These are phyloP conservation scores for Amphimedon queenslandica DNA, from an alignment of 37 sponge, comb jelly and placozoan species.

Conservation along the genomic window DNA sequence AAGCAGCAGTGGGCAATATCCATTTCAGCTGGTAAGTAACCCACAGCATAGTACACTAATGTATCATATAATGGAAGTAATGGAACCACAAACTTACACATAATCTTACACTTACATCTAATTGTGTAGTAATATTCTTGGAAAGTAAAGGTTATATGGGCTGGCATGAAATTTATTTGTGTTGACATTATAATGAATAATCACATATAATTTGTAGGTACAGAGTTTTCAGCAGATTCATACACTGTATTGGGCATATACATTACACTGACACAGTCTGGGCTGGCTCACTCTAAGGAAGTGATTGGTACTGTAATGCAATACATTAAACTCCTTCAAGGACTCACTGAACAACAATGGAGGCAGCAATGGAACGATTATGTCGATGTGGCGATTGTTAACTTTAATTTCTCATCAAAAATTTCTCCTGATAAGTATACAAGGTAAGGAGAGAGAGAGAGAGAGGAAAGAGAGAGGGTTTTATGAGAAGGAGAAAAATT, in stretches of 20 bases:
- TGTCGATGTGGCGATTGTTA: background rate
- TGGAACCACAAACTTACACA: too few species aligned
- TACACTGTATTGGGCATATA: constrained; percentile 24
- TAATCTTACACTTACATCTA: too few species aligned
- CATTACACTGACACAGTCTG: constrained; percentile 32
- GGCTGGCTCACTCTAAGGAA: constrained; percentile 21
- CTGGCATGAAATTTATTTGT: too few species aligned
- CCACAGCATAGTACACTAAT: too few species aligned
- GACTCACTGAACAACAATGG: background rate
- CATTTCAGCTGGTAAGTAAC: constrained; percentile 19
- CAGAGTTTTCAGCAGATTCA: constrained; percentile 14
- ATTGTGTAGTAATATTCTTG: too few species aligned
- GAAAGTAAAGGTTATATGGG: too few species aligned
- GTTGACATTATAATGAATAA: too few species aligned
- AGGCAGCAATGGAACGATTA: constrained; percentile 22
- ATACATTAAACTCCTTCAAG: constrained; percentile 18
- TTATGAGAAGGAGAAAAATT: too few species aligned
- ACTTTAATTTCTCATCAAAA: constrained; percentile 34
- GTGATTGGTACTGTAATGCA: constrained; percentile 35
- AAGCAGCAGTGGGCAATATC: constrained; percentile 14
- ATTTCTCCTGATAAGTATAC: constrained; percentile 18
- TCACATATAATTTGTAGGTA: background rate
- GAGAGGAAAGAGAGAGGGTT: too few species aligned
- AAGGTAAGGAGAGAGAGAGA: constrained; percentile 21
- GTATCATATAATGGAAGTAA: too few species aligned